These are phyloP conservation scores for Bombyx huttoni DNA, from an alignment of 2,888 invertebrate species.

Conservation along the genomic window DNA sequence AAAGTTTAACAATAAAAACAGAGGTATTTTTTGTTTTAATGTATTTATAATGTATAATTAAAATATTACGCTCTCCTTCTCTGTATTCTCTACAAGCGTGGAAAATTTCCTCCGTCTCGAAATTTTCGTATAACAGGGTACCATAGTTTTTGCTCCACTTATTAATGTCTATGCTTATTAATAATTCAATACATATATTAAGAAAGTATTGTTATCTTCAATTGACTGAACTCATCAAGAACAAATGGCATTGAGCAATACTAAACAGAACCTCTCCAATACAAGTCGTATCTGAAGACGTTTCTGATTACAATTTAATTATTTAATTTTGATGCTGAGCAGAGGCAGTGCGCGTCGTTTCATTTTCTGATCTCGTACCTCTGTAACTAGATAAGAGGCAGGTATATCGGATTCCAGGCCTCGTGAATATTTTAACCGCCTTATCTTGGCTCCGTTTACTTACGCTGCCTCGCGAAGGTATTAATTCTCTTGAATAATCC, in stretches of 20 bases:
- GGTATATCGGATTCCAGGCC: constrained; percentile 24
- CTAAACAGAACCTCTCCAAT: background rate
- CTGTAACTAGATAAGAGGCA: constrained; percentile 25
- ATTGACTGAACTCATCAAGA: no score
- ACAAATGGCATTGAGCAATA: background rate
- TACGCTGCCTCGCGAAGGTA: constrained; percentile 21
- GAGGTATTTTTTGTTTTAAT: no score
- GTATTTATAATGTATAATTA: no score
- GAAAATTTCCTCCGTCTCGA: no score
- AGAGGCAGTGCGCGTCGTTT: background rate
- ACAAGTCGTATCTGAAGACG: background rate
- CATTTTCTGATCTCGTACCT: constrained; percentile 3
- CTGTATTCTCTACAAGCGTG: no score
- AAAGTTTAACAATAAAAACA: no score
- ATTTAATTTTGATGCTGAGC: background rate
- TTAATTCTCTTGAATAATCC: constrained; percentile 32
- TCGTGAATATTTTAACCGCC: constrained; percentile 30
- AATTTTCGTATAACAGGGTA: no score
- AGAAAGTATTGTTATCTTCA: no score
- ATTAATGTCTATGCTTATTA: no score
- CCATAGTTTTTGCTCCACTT: no score
- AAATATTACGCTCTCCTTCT: no score
- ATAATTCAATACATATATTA: no score
- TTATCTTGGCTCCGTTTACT: constrained; percentile 26
- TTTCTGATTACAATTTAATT: background rate